These are phyloP conservation scores for Brachypteracias leptosomus DNA, from an alignment of 2,113 vertebrate genomes.

Conservation along the genomic window DNA sequence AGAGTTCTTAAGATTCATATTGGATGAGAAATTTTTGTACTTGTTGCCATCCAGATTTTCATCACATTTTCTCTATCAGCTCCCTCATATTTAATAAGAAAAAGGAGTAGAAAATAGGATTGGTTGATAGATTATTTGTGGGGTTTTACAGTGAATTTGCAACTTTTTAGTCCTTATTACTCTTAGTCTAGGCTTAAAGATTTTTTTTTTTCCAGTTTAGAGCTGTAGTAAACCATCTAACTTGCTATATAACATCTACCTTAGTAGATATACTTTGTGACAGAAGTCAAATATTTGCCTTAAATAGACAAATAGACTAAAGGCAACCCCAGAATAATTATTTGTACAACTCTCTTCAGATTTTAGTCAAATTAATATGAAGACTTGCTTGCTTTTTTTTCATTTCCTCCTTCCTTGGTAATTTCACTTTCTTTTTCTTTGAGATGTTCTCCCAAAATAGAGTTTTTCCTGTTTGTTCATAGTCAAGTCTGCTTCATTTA, in stretches of 20 bases:
- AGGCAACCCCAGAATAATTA: background rate
- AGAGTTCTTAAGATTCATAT: background rate
- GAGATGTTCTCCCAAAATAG: background rate
- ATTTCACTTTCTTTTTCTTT: background rate
- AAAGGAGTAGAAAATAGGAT: slow-evolving; percentile 15
- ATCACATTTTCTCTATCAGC: background rate
- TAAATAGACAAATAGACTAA: background rate
- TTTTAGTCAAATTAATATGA: slow-evolving; percentile 16
- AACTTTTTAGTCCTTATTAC: too few species aligned
- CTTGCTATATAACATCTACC: background rate
- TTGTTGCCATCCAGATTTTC: background rate
- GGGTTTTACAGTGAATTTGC: slow-evolving; percentile 1
- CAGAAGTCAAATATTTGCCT: background rate
- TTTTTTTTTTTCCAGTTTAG: slow-evolving; percentile 18
- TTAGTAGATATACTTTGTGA: background rate
- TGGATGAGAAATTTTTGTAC: background rate
- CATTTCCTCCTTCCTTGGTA: background rate
- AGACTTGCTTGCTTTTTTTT: background rate
- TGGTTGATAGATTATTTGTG: slow-evolving; percentile 8
- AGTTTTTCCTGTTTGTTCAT: background rate
- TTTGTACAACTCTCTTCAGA: background rate
- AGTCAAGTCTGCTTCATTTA: background rate
- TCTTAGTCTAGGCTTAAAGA: too few species aligned
- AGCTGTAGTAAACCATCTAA: background rate
- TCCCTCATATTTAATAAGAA: background rate